Conservation (phyloP, 2,888 invertebrate genomes). For the Cancer borealis region DNA sequence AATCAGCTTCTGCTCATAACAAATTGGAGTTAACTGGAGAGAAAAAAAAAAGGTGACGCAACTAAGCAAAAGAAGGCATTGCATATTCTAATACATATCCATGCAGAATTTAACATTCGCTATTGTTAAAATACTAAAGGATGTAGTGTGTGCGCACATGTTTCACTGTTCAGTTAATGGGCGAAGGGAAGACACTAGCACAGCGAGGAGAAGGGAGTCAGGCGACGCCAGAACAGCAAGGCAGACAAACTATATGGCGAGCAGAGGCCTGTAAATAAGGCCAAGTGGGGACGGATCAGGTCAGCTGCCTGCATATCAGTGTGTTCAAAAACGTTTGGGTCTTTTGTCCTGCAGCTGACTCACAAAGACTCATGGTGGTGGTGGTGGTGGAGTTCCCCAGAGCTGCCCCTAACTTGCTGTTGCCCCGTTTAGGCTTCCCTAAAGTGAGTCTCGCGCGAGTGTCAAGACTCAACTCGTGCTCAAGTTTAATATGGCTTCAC, state of each 20-base stretch:
- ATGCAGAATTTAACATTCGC: neutral
- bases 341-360: conserved; percentile 23
- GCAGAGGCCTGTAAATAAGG: neutral
- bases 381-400: neutral
- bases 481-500: conserved; percentile 43
- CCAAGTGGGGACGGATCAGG: neutral
- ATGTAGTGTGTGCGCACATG: neutral
- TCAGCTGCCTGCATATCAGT: neutral
- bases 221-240: neutral
- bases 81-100: neutral
- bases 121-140: neutral
- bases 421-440: conserved; percentile 1
- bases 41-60: neutral
- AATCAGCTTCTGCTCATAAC: neutral
- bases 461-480: neutral
- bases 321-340: neutral
- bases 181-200: neutral
- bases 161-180: neutral
- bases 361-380: conserved; percentile 16
- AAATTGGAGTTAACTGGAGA: neutral
- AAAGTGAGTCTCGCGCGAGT: conserved; percentile 2
- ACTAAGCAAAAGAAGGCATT: neutral
- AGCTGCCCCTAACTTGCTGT: neutral
- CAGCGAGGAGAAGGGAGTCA: neutral
- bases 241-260: conserved; percentile 11